Conservation (phyloP, 2,797 vertebrate genomes). For the Chrysocyon brachyurus region DNA sequence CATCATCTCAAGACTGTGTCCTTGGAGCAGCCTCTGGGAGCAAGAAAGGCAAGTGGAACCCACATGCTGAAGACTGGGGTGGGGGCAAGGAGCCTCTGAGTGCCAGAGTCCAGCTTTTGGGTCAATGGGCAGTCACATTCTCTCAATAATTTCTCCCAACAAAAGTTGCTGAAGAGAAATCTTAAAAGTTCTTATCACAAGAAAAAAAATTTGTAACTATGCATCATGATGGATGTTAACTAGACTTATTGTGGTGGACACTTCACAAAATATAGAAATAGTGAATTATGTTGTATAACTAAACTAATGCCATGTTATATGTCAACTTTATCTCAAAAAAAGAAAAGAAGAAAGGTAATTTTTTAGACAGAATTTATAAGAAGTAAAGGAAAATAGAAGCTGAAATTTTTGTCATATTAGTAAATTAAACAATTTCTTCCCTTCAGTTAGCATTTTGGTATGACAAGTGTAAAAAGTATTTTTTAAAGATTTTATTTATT, state of each 20-base stretch:
- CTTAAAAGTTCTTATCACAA: background rate
- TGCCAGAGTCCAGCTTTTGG: no score
- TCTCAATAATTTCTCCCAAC: no score
- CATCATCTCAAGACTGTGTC: no score
- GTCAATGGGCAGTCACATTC: no score
- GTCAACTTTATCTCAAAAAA: background rate
- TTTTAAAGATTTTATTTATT: no score
- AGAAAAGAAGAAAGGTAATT: background rate
- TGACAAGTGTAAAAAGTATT: background rate
- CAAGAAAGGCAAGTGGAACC: no score
- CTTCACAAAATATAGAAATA: background rate
- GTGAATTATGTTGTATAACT: background rate
- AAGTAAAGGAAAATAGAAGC: background rate
- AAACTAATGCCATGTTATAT: background rate
- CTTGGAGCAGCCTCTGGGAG: no score
- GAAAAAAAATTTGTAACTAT: background rate
- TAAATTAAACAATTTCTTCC: slow-evolving; percentile 5
- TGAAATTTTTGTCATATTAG: background rate
- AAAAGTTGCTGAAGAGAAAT: background rate
- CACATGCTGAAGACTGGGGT: no score
- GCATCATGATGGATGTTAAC: background rate
- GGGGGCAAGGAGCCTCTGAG: no score
- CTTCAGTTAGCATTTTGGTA: slow-evolving; percentile 12
- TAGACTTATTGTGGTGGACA: background rate
- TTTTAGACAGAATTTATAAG: background rate